A percentile compares a stretch with the other conserved stretches of the same genome.
Conservation (phyloP, 2,888 invertebrate species). For the Camponotus fellah region DNA sequence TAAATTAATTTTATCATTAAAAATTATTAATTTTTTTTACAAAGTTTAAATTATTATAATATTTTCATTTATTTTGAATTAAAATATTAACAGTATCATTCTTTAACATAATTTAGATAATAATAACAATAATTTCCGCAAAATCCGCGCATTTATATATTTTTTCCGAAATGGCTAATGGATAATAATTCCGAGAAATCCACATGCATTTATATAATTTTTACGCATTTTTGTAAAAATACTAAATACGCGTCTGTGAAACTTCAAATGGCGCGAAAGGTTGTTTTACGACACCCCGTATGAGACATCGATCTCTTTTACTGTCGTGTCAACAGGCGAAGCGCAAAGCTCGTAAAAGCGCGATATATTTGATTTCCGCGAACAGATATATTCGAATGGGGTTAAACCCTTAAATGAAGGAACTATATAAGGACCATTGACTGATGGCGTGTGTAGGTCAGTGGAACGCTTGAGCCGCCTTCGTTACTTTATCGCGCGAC, state of each 20-base stretch:
- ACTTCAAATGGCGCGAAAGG: neutral
- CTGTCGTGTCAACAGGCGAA: neutral
- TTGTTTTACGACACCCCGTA: neutral
- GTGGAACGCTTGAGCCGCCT: constrained; percentile 61
- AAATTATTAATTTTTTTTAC: no score
- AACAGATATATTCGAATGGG: constrained; percentile 44
- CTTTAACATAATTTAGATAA: no score
- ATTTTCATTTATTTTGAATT: no score
- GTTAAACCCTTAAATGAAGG: constrained; percentile 56
- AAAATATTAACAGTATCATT: no score
- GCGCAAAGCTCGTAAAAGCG: constrained; percentile 7
- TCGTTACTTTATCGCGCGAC: constrained; percentile 55
- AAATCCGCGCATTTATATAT: no score
- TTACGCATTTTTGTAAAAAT: neutral
- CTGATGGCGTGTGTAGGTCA: constrained; percentile 66
- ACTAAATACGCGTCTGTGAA: neutral
- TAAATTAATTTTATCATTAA: no score
- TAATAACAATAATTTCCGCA: no score
- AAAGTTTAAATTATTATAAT: no score
- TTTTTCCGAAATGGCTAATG: no score
- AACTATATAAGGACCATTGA: constrained; percentile 57
- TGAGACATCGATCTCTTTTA: constrained; percentile 22
- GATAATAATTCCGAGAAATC: neutral
- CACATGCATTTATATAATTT: neutral
- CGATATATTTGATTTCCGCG: constrained; percentile 35